These are phyloP conservation scores for Zaprionus tsacasi DNA, from an alignment of 1,140 invertebrate genomes.

Conservation along the genomic window DNA sequence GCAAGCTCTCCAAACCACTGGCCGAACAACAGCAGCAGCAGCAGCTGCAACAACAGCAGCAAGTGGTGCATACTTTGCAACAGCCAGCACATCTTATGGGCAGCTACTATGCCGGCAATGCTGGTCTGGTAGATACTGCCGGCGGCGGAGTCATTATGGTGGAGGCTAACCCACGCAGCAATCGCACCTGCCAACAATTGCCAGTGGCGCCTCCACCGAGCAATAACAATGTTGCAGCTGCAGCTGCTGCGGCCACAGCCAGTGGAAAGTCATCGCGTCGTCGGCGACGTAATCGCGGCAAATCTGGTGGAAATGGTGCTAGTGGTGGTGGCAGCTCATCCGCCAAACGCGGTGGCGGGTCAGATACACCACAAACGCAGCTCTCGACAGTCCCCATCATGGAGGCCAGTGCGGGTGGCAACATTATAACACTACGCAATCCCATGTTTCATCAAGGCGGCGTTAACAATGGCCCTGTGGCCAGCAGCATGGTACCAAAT, in stretches of 20 bases:
- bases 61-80: conserved; percentile 41
- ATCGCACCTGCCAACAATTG: conserved; percentile 37
- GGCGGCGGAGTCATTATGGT: conserved; percentile 80
- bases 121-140: conserved; percentile 51
- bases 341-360: conserved; percentile 31
- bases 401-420: conserved; percentile 79
- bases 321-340: conserved; percentile 4
- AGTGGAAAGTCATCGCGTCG: conserved; percentile 84
- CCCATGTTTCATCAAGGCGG: conserved; percentile 88
- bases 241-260: conserved; percentile 45
- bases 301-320: conserved; percentile 53
- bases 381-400: conserved; percentile 42
- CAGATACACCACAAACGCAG: conserved; percentile 19
- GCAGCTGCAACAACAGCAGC: conserved; percentile 50
- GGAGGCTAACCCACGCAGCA: conserved; percentile 69
- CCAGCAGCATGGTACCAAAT: conserved; percentile 55
- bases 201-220: not conserved
- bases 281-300: conserved; percentile 88
- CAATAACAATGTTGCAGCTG: conserved; percentile 26
- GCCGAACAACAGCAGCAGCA: conserved; percentile 45
- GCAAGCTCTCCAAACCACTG: conserved; percentile 70
- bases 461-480: conserved; percentile 58
- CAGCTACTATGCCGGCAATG: conserved; percentile 60
- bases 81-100: conserved; percentile 53
- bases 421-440: conserved; percentile 91